phyloP scores from a whole-genome alignment of 1,140 invertebrate species.

The Zaprionus vittiger region DNA sequence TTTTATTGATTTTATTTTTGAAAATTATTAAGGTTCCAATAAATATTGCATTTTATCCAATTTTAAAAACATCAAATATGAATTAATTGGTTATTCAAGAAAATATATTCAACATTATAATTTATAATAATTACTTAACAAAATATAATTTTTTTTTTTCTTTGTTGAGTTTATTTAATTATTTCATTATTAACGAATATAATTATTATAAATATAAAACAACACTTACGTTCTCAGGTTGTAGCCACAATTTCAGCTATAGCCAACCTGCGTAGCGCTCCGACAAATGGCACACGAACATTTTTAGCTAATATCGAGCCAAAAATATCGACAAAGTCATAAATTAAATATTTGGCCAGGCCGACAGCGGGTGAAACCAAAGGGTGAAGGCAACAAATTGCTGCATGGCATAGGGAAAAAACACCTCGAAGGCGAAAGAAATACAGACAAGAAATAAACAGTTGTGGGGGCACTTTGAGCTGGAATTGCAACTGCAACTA shows the following conservation, averaged over 20 bases:
- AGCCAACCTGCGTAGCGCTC: slow-evolving; percentile 28
- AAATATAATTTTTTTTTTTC: too few species aligned
- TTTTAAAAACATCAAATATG: too few species aligned
- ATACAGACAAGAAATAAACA: slow-evolving; percentile 34
- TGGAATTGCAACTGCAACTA: background rate
- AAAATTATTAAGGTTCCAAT: too few species aligned
- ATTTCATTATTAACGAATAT: background rate
- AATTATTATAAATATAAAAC: background rate
- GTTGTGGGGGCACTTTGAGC: slow-evolving; percentile 14
- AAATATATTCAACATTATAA: too few species aligned
- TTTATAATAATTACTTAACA: too few species aligned
- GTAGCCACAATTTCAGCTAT: slow-evolving; percentile 8
- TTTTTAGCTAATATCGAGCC: slow-evolving; percentile 22
- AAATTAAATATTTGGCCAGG: slow-evolving; percentile 77
- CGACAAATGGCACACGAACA: slow-evolving; percentile 52
- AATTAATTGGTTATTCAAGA: too few species aligned
- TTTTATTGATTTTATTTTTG: too few species aligned
- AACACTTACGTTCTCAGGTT: background rate
- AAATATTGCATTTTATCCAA: too few species aligned
- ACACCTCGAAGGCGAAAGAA: slow-evolving; percentile 64
- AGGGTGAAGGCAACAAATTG: slow-evolving; percentile 68
- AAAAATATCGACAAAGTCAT: slow-evolving; percentile 79
- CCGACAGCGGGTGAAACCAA: slow-evolving; percentile 26
- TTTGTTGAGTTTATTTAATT: too few species aligned
- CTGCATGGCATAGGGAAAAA: slow-evolving; percentile 37